Evolutionary conservation across 2,888 invertebrate species (phyloP).

Genomic region (Lobophora halterata): DNA sequence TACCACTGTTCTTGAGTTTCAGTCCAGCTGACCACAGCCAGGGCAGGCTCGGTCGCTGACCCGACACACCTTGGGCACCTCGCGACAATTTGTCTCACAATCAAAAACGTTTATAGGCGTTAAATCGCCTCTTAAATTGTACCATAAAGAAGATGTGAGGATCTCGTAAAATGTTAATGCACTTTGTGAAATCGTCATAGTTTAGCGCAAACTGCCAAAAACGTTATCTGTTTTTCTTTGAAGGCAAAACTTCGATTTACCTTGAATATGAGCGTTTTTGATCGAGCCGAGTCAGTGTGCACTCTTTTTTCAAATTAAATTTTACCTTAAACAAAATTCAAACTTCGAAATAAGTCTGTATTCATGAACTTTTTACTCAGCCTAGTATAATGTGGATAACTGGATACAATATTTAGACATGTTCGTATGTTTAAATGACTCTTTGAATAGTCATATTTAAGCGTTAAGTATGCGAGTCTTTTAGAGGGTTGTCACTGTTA

Average conservation of each 20-base stretch:
- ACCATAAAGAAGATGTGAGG: constrained; percentile 61
- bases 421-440: constrained; percentile 42
- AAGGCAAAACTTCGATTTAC: neutral
- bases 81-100: constrained; percentile 57
- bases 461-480: constrained; percentile 72
- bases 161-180: constrained; percentile 60
- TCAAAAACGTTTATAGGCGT: constrained; percentile 66
- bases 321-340: constrained; percentile 5
- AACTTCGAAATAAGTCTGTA: too few relatives aligned
- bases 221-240: neutral
- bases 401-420: constrained; percentile 26
- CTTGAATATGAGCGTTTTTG: too few relatives aligned
- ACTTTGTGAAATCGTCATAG: constrained; percentile 54
- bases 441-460: constrained; percentile 66
- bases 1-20: constrained; percentile 67
- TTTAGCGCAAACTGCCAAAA: constrained; percentile 18
- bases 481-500: constrained; percentile 69
- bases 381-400: constrained; percentile 10
- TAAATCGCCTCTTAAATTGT: constrained; percentile 60
- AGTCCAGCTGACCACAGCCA: constrained; percentile 65
- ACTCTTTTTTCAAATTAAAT: too few relatives aligned
- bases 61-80: constrained; percentile 54
- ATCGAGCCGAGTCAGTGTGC: too few relatives aligned
- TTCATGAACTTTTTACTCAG: too few relatives aligned
- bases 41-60: constrained; percentile 61